Percentiles rank a stretch among this genome's conserved stretches.
These are phyloP conservation scores for Mythimna lalbum DNA, from an alignment of 2,888 invertebrate genomes.

Conservation along the genomic window DNA sequence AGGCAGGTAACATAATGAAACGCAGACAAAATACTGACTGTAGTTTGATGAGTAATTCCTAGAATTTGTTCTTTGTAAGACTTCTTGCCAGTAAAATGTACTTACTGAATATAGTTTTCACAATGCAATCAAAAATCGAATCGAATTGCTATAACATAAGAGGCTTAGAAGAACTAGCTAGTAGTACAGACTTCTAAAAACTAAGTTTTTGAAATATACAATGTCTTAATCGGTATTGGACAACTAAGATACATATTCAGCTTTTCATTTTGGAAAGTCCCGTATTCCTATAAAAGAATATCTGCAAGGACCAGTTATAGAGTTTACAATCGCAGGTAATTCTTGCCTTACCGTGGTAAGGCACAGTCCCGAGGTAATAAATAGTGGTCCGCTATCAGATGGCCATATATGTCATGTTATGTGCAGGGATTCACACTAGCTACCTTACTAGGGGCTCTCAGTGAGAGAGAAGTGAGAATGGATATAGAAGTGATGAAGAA, in stretches of 20 bases:
- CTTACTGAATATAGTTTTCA: neutral
- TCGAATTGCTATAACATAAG: neutral
- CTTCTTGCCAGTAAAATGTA: neutral
- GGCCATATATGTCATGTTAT: constrained; percentile 59
- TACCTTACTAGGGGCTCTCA: constrained; percentile 26
- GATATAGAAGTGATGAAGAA: neutral
- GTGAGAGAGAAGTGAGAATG: constrained; percentile 32
- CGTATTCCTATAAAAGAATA: constrained; percentile 1
- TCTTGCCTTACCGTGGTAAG: constrained; percentile 39
- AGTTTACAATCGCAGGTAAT: constrained; percentile 23
- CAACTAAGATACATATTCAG: neutral
- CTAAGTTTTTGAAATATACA: neutral
- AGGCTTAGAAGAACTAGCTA: neutral
- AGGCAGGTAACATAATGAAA: constrained; percentile 23
- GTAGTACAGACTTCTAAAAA: neutral
- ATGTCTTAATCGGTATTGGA: neutral
- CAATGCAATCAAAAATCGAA: neutral
- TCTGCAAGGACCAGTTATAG: constrained; percentile 9
- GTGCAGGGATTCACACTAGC: constrained; percentile 56
- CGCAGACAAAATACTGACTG: neutral
- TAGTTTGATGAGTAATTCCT: constrained; percentile 6
- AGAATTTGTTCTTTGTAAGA: constrained; percentile 8
- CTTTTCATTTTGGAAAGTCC: neutral
- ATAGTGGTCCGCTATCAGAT: constrained; percentile 54
- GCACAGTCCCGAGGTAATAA: constrained; percentile 40